Conservation (phyloP, 2,888 invertebrate genomes). For the Leptinotarsa juncta region DNA sequence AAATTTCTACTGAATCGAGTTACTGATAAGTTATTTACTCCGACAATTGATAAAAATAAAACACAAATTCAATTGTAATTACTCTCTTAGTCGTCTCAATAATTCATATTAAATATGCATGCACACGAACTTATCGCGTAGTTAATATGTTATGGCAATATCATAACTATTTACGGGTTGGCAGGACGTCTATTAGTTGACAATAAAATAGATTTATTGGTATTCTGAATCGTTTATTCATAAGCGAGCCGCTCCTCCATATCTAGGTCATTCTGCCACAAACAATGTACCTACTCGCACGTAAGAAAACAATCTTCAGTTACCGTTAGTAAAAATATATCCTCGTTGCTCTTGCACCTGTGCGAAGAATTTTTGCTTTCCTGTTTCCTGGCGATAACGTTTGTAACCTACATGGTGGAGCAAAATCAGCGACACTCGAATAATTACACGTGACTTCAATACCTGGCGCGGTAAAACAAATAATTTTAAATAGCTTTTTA, state of each 20-base stretch:
- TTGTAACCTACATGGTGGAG: background rate
- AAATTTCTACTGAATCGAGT: background rate
- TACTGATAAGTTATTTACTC: background rate
- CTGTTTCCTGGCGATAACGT: conserved; percentile 11
- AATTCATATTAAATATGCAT: conserved; percentile 13
- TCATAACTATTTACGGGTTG: conserved; percentile 6
- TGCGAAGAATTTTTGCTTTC: conserved; percentile 11
- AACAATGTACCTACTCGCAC: background rate
- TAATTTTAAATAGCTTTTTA: no score
- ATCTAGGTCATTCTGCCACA: conserved; percentile 16
- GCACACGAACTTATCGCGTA: conserved; percentile 3
- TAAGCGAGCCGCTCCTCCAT: conserved; percentile 8
- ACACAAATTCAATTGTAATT: background rate
- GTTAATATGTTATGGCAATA: conserved; percentile 8
- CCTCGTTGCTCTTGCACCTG: conserved; percentile 8
- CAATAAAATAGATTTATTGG: conserved; percentile 19
- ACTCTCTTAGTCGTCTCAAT: background rate
- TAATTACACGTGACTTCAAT: no score
- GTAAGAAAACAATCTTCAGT: conserved; percentile 8
- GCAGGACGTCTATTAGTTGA: conserved; percentile 17
- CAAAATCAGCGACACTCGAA: background rate
- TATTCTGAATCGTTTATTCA: conserved; percentile 21
- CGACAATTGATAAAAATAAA: background rate
- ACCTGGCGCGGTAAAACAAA: no score
- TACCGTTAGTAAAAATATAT: conserved; percentile 19